Percentiles rank a stretch among this genome's conserved stretches.
Conservation (phyloP, 2,888 invertebrate genomes). For the Xiphydria camelus region DNA sequence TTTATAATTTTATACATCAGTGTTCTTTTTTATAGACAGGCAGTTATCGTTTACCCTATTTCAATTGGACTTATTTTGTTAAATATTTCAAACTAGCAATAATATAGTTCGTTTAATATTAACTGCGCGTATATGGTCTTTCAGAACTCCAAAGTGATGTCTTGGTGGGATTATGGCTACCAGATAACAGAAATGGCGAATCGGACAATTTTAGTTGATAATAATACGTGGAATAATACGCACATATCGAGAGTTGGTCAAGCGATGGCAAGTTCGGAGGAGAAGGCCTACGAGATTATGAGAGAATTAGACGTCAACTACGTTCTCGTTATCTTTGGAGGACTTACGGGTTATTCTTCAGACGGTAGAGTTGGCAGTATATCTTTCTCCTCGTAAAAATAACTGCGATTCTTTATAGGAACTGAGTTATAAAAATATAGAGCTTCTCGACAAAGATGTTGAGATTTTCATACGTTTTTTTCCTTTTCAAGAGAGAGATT, state of each 20-base stretch:
- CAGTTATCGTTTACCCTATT: no score
- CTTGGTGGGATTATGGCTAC: conserved; percentile 99
- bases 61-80: no score
- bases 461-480: no score
- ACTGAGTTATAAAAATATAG: no score
- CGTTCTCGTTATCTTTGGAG: conserved; percentile 97
- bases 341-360: conserved; percentile 97
- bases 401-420: no score
- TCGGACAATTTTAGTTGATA: conserved; percentile 95
- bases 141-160: conserved; percentile 95
- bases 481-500: no score
- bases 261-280: conserved; percentile 97
- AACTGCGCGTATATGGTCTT: conserved; percentile 19
- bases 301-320: conserved; percentile 95
- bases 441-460: no score
- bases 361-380: no score
- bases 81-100: not conserved
- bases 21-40: no score
- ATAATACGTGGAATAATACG: conserved; percentile 99
- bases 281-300: conserved; percentile 98
- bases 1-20: no score
- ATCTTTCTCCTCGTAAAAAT: no score
- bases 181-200: conserved; percentile 99
- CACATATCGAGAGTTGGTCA: conserved; percentile 97
- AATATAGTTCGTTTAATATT: conserved; percentile 38